phyloP scores from a whole-genome alignment of 23 tunicate species.

The Trididemnum miniatum region DNA sequence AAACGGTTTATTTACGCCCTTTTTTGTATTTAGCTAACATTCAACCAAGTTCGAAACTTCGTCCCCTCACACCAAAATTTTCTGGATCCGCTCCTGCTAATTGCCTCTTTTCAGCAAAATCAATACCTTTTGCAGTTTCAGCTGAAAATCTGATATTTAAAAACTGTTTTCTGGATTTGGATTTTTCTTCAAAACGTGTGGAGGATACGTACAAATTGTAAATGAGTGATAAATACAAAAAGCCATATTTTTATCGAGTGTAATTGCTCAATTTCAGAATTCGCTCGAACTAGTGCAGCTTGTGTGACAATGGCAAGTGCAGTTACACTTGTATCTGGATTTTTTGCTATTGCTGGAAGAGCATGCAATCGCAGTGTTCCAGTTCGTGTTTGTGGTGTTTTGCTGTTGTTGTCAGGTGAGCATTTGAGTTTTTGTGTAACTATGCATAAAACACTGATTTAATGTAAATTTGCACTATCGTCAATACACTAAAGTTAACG shows the following conservation, averaged over 20 bases:
- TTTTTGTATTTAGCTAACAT: too few relatives aligned
- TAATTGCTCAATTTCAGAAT: slow-evolving; percentile 10
- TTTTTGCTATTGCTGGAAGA: not conserved
- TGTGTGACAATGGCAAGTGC: not conserved
- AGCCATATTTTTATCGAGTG: not conserved
- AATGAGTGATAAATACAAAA: not conserved
- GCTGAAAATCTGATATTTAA: not conserved
- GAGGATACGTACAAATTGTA: not conserved
- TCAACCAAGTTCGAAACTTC: too few relatives aligned
- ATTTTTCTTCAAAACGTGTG: not conserved
- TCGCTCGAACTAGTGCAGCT: slow-evolving; percentile 41
- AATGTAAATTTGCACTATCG: too few relatives aligned
- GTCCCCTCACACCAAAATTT: too few relatives aligned
- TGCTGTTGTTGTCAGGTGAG: not conserved
- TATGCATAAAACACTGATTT: too few relatives aligned
- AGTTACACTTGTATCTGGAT: not conserved
- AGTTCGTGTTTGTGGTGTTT: not conserved
- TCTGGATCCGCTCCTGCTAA: too few relatives aligned
- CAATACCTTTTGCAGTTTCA: not conserved
- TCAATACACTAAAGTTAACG: too few relatives aligned
- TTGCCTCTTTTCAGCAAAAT: too few relatives aligned
- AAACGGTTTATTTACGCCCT: too few relatives aligned
- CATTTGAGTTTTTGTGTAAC: too few relatives aligned
- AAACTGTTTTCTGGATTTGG: not conserved
- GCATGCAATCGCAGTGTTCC: not conserved